phyloP scores from a whole-genome alignment of 2,797 vertebrate species.

The Arctocebus calabarensis region DNA sequence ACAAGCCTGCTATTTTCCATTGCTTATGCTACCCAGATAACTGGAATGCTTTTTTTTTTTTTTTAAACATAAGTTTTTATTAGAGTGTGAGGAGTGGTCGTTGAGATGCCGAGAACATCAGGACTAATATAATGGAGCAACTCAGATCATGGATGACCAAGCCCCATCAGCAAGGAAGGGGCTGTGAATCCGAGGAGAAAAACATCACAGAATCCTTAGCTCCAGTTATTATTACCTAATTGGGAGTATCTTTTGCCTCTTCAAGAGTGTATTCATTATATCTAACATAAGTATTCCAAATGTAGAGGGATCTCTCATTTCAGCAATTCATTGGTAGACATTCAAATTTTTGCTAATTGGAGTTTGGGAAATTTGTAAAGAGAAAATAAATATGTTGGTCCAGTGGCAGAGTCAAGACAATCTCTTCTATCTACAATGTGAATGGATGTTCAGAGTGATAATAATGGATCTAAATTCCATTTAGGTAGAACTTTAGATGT shows the following conservation, averaged over 20 bases:
- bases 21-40: conserved; percentile 37
- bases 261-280: not conserved
- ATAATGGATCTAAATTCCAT: not conserved
- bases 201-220: not conserved
- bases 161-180: not conserved
- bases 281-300: not conserved
- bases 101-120: conserved; percentile 17
- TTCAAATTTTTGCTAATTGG: conserved; percentile 20
- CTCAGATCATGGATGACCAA: not conserved
- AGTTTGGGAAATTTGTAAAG: conserved; percentile 23
- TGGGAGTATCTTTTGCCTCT: not conserved
- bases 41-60: conserved; percentile 15
- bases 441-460: not conserved
- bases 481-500: not conserved
- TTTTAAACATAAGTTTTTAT: conserved; percentile 13
- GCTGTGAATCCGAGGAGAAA: not conserved
- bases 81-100: not conserved
- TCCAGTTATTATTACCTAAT: not conserved
- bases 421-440: not conserved
- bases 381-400: not conserved
- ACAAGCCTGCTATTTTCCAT: conserved; percentile 18
- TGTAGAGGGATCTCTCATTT: not conserved
- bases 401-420: not conserved
- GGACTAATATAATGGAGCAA: conserved; percentile 30
- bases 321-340: not conserved